These are phyloP conservation scores for Saguinus imperator DNA, from an alignment of 2,113 vertebrate species.

Conservation along the genomic window DNA sequence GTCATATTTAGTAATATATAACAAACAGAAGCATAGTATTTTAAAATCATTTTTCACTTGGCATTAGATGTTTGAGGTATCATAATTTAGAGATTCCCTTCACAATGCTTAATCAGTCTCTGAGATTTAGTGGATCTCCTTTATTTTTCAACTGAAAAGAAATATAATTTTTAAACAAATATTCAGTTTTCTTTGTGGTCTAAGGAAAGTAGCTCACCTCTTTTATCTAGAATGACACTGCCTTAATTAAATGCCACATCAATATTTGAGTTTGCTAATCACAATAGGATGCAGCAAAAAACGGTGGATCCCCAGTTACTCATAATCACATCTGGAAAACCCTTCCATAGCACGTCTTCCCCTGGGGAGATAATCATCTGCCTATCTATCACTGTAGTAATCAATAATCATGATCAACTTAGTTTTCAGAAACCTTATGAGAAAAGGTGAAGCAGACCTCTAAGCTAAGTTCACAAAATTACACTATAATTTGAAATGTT, in stretches of 20 bases:
- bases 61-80: not conserved
- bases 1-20: not conserved
- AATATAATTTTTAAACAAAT: not conserved
- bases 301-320: not conserved
- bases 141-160: conserved; percentile 23
- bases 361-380: not conserved
- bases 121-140: not conserved
- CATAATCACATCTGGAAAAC: not conserved
- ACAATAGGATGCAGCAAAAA: not conserved
- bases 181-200: not conserved
- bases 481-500: not conserved
- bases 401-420: not conserved
- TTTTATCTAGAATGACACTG: not conserved
- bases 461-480: not conserved
- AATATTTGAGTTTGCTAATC: not conserved
- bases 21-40: not conserved
- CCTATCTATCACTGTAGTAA: not conserved
- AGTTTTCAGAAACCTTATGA: not conserved
- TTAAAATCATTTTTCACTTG: conserved; percentile 9
- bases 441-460: not conserved
- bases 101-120: not conserved
- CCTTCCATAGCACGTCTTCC: rapidly evolving
- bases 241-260: not conserved
- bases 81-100: not conserved
- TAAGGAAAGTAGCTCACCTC: not conserved